Percentiles rank a stretch among this genome's conserved stretches.
These are phyloP conservation scores for Hydractinia echinata DNA, from an alignment of 30 jellyfish, hydroid and myxozoan species.

Conservation along the genomic window DNA sequence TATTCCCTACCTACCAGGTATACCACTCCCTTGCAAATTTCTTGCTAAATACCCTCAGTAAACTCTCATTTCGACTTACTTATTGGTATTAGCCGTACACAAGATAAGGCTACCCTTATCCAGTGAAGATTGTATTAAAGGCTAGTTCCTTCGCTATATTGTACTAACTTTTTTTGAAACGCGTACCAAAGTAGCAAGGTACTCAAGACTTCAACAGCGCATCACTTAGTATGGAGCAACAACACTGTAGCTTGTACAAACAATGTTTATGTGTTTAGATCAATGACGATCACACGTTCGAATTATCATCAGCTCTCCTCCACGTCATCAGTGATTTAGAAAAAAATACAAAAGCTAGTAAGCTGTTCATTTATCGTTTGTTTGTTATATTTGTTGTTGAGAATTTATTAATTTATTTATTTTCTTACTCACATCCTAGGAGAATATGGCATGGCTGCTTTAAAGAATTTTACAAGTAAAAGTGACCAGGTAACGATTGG, in stretches of 20 bases:
- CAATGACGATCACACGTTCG: conserved; percentile 42
- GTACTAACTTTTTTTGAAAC: too few relatives aligned
- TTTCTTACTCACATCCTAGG: not conserved
- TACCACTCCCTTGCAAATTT: too few relatives aligned
- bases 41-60: too few relatives aligned
- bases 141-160: too few relatives aligned
- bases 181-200: too few relatives aligned
- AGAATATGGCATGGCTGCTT: conserved; percentile 8
- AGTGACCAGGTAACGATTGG: conserved; percentile 19
- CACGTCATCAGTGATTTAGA: conserved; percentile 15
- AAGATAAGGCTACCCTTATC: too few relatives aligned
- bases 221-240: too few relatives aligned
- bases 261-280: conserved; percentile 5
- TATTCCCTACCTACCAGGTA: too few relatives aligned
- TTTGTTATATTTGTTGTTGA: not conserved
- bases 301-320: conserved; percentile 34
- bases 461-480: conserved; percentile 6
- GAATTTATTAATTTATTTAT: not conserved
- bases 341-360: conserved; percentile 26
- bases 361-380: not conserved
- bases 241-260: not conserved
- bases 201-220: too few relatives aligned
- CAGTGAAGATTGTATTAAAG: too few relatives aligned
- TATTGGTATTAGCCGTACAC: too few relatives aligned
- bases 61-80: too few relatives aligned